Evolutionary conservation across 2,797 vertebrate species (phyloP), one percentile per base, ranked within the genome.

Genomic region (Falco biarmicus): DNA sequence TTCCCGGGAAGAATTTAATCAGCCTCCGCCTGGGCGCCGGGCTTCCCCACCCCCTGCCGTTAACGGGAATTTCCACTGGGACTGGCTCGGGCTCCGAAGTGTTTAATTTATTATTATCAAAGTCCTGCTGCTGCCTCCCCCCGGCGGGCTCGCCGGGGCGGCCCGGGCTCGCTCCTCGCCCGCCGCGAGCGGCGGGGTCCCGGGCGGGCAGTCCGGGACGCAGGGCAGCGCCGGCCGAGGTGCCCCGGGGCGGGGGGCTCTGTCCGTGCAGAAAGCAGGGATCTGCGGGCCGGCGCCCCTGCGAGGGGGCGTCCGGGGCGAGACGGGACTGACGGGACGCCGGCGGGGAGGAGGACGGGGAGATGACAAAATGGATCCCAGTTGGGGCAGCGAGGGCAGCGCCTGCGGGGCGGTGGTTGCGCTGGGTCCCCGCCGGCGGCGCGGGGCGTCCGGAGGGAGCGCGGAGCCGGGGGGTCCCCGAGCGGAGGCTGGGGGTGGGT

Each of bases 1-100:
- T 95, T 94, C 93, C 75, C 37, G 59, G 89, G 61, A 92, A 94
- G 91, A 95, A 93, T 96, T 95, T 93, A 97, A 96, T 96, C 95
- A 91, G 87, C 87, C 96, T 85, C 43, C 68, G 84, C 80, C 28
- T 73, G 66, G 61, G 45, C 50, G 88, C 84, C 53, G 76, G 82
- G 69, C 43, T 92, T 89, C 34, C 79, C 89, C 87, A 90, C 78
- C n/a, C 48, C 34, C 32, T n/a, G 53, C 50, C n/a, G 60, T 60
- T 91, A 89, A 87, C 50, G 80, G 91, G 87, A 91, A 93, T 97
- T 96, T 96, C 95, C 93, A 94, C 12, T 37, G 89, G 95, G 95
- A 90, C 89, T 13, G 64, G 54, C 41, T 83, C 22, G 22, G 53
- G 69, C 59, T 80, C 39, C 82, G 24, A 74, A 93, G 73, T 92